These are phyloP conservation scores for Tyrophagus putrescentiae DNA, from an alignment of 1,140 invertebrate genomes.

Conservation along the genomic window DNA sequence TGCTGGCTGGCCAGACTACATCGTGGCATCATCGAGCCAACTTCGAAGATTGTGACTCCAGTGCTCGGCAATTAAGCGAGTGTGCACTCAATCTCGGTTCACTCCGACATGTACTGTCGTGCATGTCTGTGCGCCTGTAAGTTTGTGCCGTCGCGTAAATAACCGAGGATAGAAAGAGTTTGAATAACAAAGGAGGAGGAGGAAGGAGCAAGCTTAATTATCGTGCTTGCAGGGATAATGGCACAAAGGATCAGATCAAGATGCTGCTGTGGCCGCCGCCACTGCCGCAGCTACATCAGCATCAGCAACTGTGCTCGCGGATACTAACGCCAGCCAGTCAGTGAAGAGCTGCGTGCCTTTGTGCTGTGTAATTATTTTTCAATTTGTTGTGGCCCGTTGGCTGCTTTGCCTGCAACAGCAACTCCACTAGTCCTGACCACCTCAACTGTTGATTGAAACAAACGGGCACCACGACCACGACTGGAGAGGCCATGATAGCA, in stretches of 20 bases:
- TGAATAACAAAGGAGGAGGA: conserved; percentile 9
- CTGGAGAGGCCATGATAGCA: too few species aligned
- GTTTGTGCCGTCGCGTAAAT: too few species aligned
- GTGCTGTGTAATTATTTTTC: conserved; percentile 9
- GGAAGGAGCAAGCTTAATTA: conserved; percentile 2
- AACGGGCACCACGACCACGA: background rate
- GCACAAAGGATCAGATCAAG: conserved; percentile 11
- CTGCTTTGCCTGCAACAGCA: too few species aligned
- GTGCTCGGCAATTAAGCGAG: too few species aligned
- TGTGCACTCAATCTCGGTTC: too few species aligned
- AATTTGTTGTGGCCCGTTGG: conserved; percentile 1
- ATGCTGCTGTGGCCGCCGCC: conserved; percentile 7
- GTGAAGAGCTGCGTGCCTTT: background rate
- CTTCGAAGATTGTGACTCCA: too few species aligned
- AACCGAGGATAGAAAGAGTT: background rate
- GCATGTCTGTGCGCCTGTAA: too few species aligned
- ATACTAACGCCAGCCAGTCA: too few species aligned
- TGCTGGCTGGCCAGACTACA: too few species aligned
- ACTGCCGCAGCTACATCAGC: background rate
- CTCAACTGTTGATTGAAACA: background rate
- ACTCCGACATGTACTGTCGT: too few species aligned
- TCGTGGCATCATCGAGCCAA: too few species aligned
- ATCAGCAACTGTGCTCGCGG: background rate
- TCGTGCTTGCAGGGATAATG: conserved; percentile 9
- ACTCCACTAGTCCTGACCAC: too few species aligned